Evolutionary conservation across 2,888 invertebrate genomes (phyloP).

Genomic region (Rugalucina vietnamica): DNA sequence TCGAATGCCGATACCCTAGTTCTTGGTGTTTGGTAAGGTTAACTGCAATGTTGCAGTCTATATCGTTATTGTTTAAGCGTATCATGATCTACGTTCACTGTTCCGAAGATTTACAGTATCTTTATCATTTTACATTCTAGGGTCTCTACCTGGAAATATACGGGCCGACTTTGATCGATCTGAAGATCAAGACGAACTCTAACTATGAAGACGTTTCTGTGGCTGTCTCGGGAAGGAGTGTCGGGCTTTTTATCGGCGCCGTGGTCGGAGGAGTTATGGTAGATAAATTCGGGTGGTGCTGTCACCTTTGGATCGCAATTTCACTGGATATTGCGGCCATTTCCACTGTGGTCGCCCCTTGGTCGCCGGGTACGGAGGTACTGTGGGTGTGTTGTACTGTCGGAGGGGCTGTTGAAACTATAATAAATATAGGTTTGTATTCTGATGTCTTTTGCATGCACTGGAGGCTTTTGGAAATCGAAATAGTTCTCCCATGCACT

Average conservation of each 20-base stretch:
- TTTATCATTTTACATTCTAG: slow-evolving; percentile 31
- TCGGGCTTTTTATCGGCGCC: slow-evolving; percentile 60
- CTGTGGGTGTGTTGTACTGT: slow-evolving; percentile 61
- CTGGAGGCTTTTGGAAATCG: too few relatives aligned
- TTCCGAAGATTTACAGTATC: too few relatives aligned
- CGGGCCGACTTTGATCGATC: slow-evolving; percentile 71
- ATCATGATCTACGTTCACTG: too few relatives aligned
- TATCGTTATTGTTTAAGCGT: too few relatives aligned
- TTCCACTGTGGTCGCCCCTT: slow-evolving; percentile 59
- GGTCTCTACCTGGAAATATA: slow-evolving; percentile 69
- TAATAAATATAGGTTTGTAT: slow-evolving; percentile 72
- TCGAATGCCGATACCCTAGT: too few relatives aligned
- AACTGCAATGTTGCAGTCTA: too few relatives aligned
- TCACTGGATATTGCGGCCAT: slow-evolving; percentile 57
- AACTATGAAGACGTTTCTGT: slow-evolving; percentile 69
- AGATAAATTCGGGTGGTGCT: slow-evolving; percentile 59
- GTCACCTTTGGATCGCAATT: slow-evolving; percentile 65
- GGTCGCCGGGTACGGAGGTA: slow-evolving; percentile 43
- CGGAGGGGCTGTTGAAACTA: slow-evolving; percentile 66
- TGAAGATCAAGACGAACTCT: slow-evolving; percentile 59
- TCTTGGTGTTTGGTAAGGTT: too few relatives aligned
- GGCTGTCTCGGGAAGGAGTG: slow-evolving; percentile 63
- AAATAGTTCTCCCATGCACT: too few relatives aligned
- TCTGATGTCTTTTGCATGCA: too few relatives aligned
- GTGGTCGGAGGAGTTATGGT: slow-evolving; percentile 57